Percentiles rank a stretch among this genome's conserved stretches.
Conservation (phyloP, 2,113 vertebrate species). For the Ondatra zibethicus region DNA sequence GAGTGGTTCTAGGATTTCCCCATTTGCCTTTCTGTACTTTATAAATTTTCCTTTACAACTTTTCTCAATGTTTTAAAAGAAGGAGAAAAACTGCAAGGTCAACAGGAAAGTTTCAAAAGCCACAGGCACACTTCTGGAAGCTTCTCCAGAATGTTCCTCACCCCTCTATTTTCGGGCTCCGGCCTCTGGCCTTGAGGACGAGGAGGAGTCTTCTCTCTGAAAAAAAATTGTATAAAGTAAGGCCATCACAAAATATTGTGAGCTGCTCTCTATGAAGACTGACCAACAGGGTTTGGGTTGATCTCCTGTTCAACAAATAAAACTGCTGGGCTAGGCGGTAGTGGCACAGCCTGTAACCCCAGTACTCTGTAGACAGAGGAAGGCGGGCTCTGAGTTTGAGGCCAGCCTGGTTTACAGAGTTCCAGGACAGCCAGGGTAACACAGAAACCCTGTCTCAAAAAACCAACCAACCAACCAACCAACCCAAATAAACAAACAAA, state of each 20-base stretch:
- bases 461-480: not conserved
- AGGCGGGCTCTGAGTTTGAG: not conserved
- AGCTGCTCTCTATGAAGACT: not conserved
- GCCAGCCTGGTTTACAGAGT: not conserved
- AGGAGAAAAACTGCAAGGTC: not conserved
- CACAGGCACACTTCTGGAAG: constrained; percentile 44
- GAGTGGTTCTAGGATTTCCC: not conserved
- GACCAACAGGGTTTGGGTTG: not conserved
- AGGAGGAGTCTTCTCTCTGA: constrained; percentile 97
- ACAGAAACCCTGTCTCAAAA: not conserved
- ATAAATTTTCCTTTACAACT: constrained; percentile 22
- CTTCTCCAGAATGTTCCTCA: constrained; percentile 85
- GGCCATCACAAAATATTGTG: not conserved
- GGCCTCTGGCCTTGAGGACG: constrained; percentile 98
- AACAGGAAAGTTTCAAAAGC: constrained; percentile 56
- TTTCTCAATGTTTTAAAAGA: constrained; percentile 48
- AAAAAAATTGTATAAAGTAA: constrained; percentile 60
- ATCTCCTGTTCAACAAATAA: not conserved
- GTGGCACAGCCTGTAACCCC: not conserved
- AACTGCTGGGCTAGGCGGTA: not conserved
- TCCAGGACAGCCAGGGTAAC: not conserved
- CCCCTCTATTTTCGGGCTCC: constrained; percentile 98
- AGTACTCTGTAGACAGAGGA: not conserved
- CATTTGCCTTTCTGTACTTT: constrained; percentile 30
- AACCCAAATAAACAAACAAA: not conserved